phyloP scores from a whole-genome alignment of 2,888 invertebrate genomes.

The Cataglyphis albicans region DNA sequence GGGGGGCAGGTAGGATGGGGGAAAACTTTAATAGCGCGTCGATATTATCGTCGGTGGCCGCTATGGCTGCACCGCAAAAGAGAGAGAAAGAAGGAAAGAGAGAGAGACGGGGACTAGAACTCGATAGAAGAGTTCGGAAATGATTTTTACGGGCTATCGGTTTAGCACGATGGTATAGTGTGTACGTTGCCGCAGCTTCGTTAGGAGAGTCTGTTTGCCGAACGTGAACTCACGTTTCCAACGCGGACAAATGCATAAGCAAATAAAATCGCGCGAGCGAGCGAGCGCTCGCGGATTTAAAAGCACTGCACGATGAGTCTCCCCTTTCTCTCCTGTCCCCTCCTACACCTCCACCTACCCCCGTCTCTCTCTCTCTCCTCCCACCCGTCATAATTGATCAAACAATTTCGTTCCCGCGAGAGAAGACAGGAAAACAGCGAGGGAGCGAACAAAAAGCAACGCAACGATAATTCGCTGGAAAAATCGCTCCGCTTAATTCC shows the following conservation, averaged over 20 bases:
- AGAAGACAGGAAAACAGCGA: slow-evolving; percentile 39
- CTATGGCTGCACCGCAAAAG: not conserved
- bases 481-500: slow-evolving; percentile 62
- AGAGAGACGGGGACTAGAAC: not conserved
- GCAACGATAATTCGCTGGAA: slow-evolving; percentile 59
- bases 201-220: slow-evolving; percentile 82
- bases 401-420: slow-evolving; percentile 59
- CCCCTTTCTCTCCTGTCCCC: not conserved
- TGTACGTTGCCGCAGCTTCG: slow-evolving; percentile 72
- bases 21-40: slow-evolving; percentile 53
- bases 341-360: not conserved
- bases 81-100: not conserved
- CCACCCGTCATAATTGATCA: slow-evolving; percentile 60
- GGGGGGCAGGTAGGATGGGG: slow-evolving; percentile 25
- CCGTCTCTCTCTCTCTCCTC: not conserved
- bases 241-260: slow-evolving; percentile 75
- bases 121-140: slow-evolving; percentile 56
- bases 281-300: slow-evolving; percentile 55
- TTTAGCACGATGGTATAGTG: slow-evolving; percentile 50
- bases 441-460: slow-evolving; percentile 27
- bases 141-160: slow-evolving; percentile 58
- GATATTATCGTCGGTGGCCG: slow-evolving; percentile 45
- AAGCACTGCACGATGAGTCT: slow-evolving; percentile 48
- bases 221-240: slow-evolving; percentile 78
- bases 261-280: slow-evolving; percentile 78